These are phyloP conservation scores for Dolichomitus sp. DNA, from an alignment of 2,888 invertebrate genomes.

Conservation along the genomic window DNA sequence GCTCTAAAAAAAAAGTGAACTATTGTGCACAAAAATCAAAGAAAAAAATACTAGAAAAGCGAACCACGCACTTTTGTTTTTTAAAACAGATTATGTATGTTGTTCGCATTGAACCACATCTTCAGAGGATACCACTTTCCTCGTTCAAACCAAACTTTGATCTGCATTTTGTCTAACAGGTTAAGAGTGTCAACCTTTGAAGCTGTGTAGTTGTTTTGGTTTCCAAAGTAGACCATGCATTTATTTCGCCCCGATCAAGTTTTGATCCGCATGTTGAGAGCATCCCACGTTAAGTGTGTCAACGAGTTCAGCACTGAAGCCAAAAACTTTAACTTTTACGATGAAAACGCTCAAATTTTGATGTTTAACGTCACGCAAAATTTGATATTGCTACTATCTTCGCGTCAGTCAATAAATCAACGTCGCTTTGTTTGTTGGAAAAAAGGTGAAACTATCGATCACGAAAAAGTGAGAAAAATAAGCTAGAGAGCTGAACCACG, in stretches of 20 bases:
- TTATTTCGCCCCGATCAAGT: conserved; percentile 17
- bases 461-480: conserved; percentile 23
- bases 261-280: conserved; percentile 21
- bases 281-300: conserved; percentile 22
- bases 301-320: background rate
- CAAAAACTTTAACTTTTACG: background rate
- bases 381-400: conserved; percentile 13
- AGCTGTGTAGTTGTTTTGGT: conserved; percentile 14
- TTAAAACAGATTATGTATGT: too few relatives aligned
- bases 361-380: conserved; percentile 4
- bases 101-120: too few relatives aligned
- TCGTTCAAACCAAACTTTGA: conserved; percentile 6
- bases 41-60: too few relatives aligned
- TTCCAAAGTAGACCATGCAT: conserved; percentile 24
- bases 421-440: conserved; percentile 25
- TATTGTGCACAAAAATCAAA: too few relatives aligned
- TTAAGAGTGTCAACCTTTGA: background rate
- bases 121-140: too few relatives aligned
- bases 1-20: too few relatives aligned
- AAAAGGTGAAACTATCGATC: conserved; percentile 20
- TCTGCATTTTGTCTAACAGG: conserved; percentile 14
- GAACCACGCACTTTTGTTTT: too few relatives aligned
- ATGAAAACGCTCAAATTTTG: conserved; percentile 3
- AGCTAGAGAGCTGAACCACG: background rate
- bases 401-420: conserved; percentile 17